Evolutionary conservation across 2,113 vertebrate genomes (phyloP), one percentile per base, ranked within the genome.

Genomic region (Cyanocitta stelleri): DNA sequence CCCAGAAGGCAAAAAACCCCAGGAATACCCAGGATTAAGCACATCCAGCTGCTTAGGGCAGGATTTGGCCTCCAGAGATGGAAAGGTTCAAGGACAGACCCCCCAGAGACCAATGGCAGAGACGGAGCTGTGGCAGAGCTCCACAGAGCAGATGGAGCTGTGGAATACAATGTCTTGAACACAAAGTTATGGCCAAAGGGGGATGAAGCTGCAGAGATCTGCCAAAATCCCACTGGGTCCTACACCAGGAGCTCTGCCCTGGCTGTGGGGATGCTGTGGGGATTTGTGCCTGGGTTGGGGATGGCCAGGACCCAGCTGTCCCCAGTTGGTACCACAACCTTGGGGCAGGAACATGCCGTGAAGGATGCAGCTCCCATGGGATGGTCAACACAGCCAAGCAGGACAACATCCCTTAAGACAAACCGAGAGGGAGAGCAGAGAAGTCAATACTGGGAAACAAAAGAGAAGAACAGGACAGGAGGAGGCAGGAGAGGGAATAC

Each of bases 21-120:
- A 49, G 37, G 41, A 48, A 84, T 5, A n/a, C 10, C 32, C 6
- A 15, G 32, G 29, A 85, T 14, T 19, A 49, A 49, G 52, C 43
- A 33, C 10, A 16, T 22, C 24, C 7, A 5, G 71, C 29, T 67
- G 61, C 24, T 73, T 4, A 43, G 67, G 58, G 86, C 41, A 72
- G 83, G 59, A 84, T 84, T 58, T 71, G 55, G 64, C 43, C 44
- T 66, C 87, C 55, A 33, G 77, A 9, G 52, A 41, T 12, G 23
- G 76, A 37, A 44, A 54, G 24, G 82, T 39, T 71, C 30, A 16
- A 89, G 85, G 51, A 75, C 35, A 35, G 87, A 61, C 3, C 15
- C 35, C 48, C 43, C 20, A 19, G 48, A 67, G 41, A 35, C 2
- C 0, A 0, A 7, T 3, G 35, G 89, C 35, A 35, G 69, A 32